A percentile compares a stretch with the other conserved stretches of the same genome.
phyloP scores from a whole-genome alignment of 2,797 vertebrate species.

The Graptemys geographica region DNA sequence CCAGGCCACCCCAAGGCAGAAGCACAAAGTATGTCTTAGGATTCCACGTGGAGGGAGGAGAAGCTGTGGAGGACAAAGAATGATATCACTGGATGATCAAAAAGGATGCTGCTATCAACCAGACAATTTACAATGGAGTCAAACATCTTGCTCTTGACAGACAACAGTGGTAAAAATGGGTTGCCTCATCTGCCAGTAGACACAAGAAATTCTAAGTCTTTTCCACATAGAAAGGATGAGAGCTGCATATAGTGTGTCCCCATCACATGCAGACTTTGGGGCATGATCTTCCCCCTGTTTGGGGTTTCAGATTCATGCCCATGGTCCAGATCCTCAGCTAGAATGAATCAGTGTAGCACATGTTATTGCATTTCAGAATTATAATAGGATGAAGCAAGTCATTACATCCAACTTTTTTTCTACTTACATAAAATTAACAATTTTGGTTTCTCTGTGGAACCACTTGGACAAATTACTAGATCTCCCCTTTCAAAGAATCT shows the following conservation, averaged over 20 bases:
- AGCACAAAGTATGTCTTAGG: too few species aligned
- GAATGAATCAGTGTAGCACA: background rate
- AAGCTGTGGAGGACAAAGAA: too few species aligned
- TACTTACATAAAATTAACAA: background rate
- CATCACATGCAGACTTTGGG: background rate
- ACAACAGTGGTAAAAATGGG: background rate
- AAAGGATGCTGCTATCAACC: too few species aligned
- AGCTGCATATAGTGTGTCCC: background rate
- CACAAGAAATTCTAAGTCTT: background rate
- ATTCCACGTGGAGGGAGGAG: too few species aligned
- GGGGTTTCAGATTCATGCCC: accelerated
- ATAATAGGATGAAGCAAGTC: background rate
- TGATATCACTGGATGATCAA: too few species aligned
- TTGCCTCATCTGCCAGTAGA: background rate
- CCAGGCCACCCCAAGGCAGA: too few species aligned
- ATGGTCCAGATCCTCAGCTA: background rate
- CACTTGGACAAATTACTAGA: background rate
- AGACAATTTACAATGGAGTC: too few species aligned
- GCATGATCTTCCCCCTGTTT: background rate
- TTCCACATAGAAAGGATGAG: background rate
- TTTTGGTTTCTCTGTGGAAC: background rate
- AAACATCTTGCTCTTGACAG: background rate
- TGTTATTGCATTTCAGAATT: background rate
- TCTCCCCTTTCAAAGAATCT: background rate
- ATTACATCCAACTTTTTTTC: background rate